Percentiles rank a stretch among this genome's conserved stretches.
Conservation (phyloP, 2,113 vertebrate genomes). For the Scomber japonicus region DNA sequence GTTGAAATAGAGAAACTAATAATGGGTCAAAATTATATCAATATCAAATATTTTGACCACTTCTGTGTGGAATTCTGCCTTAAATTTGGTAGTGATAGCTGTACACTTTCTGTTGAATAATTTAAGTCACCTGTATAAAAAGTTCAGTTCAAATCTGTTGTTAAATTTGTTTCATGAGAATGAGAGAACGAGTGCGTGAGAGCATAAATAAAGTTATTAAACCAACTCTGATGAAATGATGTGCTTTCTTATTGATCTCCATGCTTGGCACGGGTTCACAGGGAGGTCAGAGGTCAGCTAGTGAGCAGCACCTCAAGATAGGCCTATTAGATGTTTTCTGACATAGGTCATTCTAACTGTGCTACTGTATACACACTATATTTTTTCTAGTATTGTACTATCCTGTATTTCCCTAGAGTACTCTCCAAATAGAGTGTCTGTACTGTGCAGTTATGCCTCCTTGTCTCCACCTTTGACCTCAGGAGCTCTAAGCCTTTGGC, state of each 20-base stretch:
- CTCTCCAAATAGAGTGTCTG: background rate
- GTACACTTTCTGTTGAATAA: slow-evolving; percentile 72
- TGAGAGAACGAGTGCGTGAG: slow-evolving; percentile 44
- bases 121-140: slow-evolving; percentile 70
- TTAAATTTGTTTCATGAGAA: slow-evolving; percentile 72
- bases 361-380: background rate
- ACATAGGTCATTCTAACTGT: background rate
- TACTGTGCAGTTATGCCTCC: background rate
- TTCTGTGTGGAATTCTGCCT: slow-evolving; percentile 77
- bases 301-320: background rate
- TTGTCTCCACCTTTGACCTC: slow-evolving; percentile 20
- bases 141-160: slow-evolving; percentile 68
- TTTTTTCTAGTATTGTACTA: background rate
- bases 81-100: slow-evolving; percentile 77
- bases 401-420: slow-evolving; percentile 1
- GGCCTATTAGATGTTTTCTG: background rate
- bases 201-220: slow-evolving; percentile 74
- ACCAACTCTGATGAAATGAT: slow-evolving; percentile 4
- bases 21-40: slow-evolving; percentile 72
- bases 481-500: background rate
- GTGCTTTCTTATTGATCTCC: background rate
- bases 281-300: slow-evolving; percentile 14
- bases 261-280: background rate
- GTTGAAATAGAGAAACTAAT: slow-evolving; percentile 69
- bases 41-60: slow-evolving; percentile 72